These are phyloP conservation scores for Oceanodroma leucorhoa DNA, from an alignment of 2,797 vertebrate species.

Conservation along the genomic window DNA sequence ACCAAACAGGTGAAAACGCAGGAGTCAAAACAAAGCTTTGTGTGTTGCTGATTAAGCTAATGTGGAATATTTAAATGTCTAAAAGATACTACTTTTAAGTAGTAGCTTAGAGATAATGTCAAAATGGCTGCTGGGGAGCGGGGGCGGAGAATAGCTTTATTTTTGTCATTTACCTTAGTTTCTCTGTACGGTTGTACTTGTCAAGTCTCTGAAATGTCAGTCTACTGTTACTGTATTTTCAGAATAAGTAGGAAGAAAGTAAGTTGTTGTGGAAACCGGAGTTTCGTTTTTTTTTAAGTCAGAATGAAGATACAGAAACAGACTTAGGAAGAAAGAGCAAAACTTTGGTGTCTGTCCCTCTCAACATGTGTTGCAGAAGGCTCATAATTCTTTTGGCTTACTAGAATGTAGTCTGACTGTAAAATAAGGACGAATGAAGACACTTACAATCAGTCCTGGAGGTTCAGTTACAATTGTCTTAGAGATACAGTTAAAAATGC, in stretches of 20 bases:
- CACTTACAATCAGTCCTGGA: neutral
- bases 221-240: neutral
- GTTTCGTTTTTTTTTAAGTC: neutral
- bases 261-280: neutral
- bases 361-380: neutral
- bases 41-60: neutral
- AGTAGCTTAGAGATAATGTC: neutral
- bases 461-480: neutral
- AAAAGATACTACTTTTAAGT: neutral
- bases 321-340: neutral
- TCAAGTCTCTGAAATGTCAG: neutral
- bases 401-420: neutral
- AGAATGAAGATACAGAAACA: neutral
- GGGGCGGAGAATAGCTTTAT: neutral
- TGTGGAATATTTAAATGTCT: neutral
- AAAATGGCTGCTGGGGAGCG: conserved; percentile 12
- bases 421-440: neutral
- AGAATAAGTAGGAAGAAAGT: neutral
- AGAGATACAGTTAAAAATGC: neutral
- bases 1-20: conserved; percentile 59
- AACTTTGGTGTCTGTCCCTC: neutral
- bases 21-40: conserved; percentile 9
- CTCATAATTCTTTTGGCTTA: neutral
- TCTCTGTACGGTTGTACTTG: neutral
- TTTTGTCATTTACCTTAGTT: neutral